A percentile compares a stretch with the other conserved stretches of the same genome.
Conservation (phyloP, 1,140 invertebrate species). For the Euglossa dilemma region DNA sequence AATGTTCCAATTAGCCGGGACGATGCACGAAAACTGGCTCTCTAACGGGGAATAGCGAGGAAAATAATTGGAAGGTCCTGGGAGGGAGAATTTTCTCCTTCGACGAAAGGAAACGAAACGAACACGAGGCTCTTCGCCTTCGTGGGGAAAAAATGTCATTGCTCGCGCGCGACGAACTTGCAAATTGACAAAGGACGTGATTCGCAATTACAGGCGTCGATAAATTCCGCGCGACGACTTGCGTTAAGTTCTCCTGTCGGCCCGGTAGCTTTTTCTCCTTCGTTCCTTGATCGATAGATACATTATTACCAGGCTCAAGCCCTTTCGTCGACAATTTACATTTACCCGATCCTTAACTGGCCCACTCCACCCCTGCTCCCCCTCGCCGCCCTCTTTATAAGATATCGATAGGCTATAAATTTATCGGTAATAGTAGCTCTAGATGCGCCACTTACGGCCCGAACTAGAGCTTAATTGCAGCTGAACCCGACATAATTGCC, state of each 20-base stretch:
- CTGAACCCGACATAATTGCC: constrained; percentile 57
- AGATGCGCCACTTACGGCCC: constrained; percentile 14
- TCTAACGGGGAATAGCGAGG: neutral
- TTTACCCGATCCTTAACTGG: constrained; percentile 20
- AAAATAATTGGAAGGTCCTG: constrained; percentile 36
- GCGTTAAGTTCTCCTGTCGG: neutral
- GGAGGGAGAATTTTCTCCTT: neutral
- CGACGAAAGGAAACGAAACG: no score
- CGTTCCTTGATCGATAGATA: neutral
- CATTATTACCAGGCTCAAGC: neutral
- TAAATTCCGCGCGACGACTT: neutral
- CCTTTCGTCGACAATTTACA: constrained; percentile 35
- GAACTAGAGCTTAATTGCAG: constrained; percentile 59
- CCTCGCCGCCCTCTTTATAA: neutral
- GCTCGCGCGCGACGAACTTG: no score
- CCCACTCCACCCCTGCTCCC: no score
- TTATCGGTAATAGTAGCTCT: constrained; percentile 29
- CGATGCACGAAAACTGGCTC: constrained; percentile 2
- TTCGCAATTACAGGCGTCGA: neutral
- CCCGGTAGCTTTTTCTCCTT: neutral
- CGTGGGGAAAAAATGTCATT: neutral
- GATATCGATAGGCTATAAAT: constrained; percentile 38
- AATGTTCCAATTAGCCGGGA: constrained; percentile 39
- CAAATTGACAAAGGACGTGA: no score
- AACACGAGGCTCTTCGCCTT: neutral